Base-by-base conservation (phyloP, 2,797 vertebrate genomes). In the Oophaga sylvatica region DNA sequence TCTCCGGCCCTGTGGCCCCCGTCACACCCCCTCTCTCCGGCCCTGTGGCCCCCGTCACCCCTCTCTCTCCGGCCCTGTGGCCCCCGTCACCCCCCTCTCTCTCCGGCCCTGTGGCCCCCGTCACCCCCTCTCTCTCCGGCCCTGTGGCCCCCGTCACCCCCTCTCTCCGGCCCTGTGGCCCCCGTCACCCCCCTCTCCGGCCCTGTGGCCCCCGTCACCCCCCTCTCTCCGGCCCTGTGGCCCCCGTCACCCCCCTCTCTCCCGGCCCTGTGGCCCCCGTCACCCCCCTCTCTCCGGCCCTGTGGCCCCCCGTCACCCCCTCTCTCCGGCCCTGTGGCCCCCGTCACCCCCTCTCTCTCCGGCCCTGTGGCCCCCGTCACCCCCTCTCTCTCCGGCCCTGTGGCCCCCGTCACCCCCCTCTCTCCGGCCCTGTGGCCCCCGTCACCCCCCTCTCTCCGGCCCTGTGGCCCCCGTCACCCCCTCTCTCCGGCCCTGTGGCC, bases 361-460 rank as follows among this genome's bases (percentile, higher is more conserved):
- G 8, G 9, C 22, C n/a, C 63, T 67, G n/a, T 2, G n/a, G n/a
- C 22, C n/a, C 63, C n/a, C 0, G 0, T 26, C 63, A 9, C n/a
- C 1, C 22, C 5, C 63, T 11, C 63, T 26, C 7, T 26, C 2
- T 26, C 3, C 3, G 63, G 63, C 63, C 63, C 63, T 65, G 48
- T 10, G 48, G 48, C 48, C 48, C 63, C 22, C 1, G 0, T 26
- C 7, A 26, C 63, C 11, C 22, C 63, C 29, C 22, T 22, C 63
- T 13, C 63, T 4, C 9, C 8, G 22, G 22, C n/a, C 22, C 63
- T n/a, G 22, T 26, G 9, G 2, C n/a, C 63, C n/a, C 63, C 2
- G 0, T 9, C n/a, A 3, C n/a, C 63, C n/a, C 63, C 9, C 0
- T 2, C n/a, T 2, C n/a, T 11, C 2, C 11, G 10, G 12, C n/a